Conservation (phyloP, 2,888 invertebrate genomes). For the Invenusta paracnida region DNA sequence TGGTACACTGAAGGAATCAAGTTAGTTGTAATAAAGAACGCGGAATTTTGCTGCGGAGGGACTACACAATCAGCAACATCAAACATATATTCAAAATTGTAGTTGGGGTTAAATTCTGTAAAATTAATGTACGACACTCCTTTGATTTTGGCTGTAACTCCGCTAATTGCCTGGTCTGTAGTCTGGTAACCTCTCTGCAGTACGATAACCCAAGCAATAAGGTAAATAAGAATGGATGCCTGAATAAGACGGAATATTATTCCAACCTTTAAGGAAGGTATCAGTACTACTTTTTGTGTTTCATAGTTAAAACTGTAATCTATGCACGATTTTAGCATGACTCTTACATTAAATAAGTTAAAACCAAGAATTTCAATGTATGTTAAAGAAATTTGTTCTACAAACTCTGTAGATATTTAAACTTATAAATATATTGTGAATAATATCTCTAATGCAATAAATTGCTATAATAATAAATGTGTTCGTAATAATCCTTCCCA, state of each 20-base stretch:
- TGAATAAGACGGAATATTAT: constrained; percentile 61
- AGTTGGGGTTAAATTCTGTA: constrained; percentile 35
- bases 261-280: constrained; percentile 62
- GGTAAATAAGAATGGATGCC: constrained; percentile 59
- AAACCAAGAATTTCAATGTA: too few relatives aligned
- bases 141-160: constrained; percentile 63
- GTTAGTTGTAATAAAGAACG: constrained; percentile 45
- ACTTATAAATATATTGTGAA: too few relatives aligned
- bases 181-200: constrained; percentile 63
- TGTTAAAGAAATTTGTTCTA: too few relatives aligned
- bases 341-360: too few relatives aligned
- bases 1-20: constrained; percentile 42
- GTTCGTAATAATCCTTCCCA: too few relatives aligned
- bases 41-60: too few relatives aligned
- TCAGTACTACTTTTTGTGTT: constrained; percentile 62
- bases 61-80: constrained; percentile 42
- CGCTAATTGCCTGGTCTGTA: constrained; percentile 59
- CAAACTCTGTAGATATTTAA: too few relatives aligned
- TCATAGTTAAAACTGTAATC: constrained; percentile 59
- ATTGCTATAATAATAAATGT: too few relatives aligned
- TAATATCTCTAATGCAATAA: too few relatives aligned
- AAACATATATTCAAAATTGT: too few relatives aligned
- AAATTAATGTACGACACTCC: constrained; percentile 51
- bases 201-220: constrained; percentile 62
- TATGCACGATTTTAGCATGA: too few relatives aligned